Base-by-base conservation (phyloP, 2,797 vertebrate genomes). In the Bovichtus diacanthus region DNA sequence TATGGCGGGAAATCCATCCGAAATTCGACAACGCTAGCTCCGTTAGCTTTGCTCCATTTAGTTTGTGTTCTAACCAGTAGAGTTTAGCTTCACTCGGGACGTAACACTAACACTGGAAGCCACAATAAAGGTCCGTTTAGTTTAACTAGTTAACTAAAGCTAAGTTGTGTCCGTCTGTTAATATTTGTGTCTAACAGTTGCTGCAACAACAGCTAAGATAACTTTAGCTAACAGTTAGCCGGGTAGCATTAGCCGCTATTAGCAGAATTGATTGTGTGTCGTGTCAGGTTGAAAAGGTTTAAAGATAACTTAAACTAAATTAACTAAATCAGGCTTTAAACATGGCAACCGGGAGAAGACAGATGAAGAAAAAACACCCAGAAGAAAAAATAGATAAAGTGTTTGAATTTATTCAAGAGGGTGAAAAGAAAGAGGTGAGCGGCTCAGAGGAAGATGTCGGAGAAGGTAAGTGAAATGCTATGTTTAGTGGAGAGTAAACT, bases 281-380 rank as follows among this genome's bases (percentile, higher is more conserved):
- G 9, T 4, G 31, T 1, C 41, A 3, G 23, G 36, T 51, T 15
- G 5, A 9, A 21, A 4, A 2, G 12, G n/a, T n/a, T n/a, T n/a
- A n/a, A n/a, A n/a, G 44, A 5, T 49, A 12, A 9, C 4, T 15
- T 15, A 38, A 16, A 4, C 21, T 15, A 3, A 19, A 1, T 34
- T n/a, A 50, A 34, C 15, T n/a, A 2, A 10, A 60, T 1, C 34
- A 6, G 3, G 2, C 8, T 15, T 9, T 2, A 13, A 83, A 3
- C 49, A 95, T 95, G 94, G 69, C 93, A 0, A 56, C 87, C 12
- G 84, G 67, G 0, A 93, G 90, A 59, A 95, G 79, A 82, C 91
- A 74, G 61, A 64, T 44, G 18, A 95, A 86, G 78, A 95, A 89
- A 27, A 94, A 91, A 59, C 79, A 73, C 0, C 0, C 66, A 0